phyloP scores from a whole-genome alignment of 2,888 invertebrate genomes.

The Frankliniella fusca region DNA sequence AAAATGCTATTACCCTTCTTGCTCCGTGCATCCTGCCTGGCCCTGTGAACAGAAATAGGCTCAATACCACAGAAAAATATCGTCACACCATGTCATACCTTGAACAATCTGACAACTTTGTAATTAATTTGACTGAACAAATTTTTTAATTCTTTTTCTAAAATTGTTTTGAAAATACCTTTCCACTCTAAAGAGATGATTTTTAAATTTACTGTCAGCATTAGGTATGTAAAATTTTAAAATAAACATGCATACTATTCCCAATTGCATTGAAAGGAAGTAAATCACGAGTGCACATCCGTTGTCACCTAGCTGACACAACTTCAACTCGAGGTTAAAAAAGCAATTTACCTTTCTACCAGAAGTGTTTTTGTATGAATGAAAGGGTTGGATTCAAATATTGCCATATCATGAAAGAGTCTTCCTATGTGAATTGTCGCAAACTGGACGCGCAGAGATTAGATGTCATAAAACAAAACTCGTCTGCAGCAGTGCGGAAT shows the following conservation, averaged over 20 bases:
- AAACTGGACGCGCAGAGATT: too few species aligned
- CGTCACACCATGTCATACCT: too few species aligned
- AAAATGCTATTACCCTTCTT: conserved; percentile 72
- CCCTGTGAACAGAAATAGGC: conserved; percentile 35
- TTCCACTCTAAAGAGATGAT: too few species aligned
- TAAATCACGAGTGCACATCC: conserved; percentile 5
- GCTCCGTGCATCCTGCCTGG: conserved; percentile 68
- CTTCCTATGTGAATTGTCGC: background rate
- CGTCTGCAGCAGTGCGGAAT: too few species aligned
- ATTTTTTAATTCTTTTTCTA: background rate
- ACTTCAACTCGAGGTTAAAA: background rate
- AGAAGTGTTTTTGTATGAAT: background rate
- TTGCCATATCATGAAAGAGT: background rate
- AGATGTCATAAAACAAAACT: too few species aligned
- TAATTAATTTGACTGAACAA: background rate
- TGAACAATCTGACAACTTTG: too few species aligned
- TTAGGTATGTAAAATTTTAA: too few species aligned
- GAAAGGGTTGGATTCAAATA: background rate
- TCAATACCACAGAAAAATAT: background rate
- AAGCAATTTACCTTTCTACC: background rate
- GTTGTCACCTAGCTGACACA: conserved; percentile 9
- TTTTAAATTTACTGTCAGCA: too few species aligned
- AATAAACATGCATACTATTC: too few species aligned
- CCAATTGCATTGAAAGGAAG: background rate
- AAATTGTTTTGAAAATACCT: too few species aligned